phyloP scores from a whole-genome alignment of 2,113 vertebrate species.

The Sclerurus mexicanus region DNA sequence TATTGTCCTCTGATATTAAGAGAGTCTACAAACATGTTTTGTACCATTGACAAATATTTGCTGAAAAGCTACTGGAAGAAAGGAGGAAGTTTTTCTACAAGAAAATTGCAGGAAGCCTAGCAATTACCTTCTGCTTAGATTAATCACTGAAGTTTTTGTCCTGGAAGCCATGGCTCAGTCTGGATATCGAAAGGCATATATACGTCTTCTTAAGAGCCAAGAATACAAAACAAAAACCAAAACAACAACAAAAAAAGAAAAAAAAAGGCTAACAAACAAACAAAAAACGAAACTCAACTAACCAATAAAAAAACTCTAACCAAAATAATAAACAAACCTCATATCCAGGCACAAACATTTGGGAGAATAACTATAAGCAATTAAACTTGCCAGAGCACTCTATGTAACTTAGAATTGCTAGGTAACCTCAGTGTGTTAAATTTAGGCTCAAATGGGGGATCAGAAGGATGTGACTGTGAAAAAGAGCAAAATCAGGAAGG shows the following conservation, averaged over 20 bases:
- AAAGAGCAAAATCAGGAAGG: background rate
- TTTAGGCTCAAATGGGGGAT: background rate
- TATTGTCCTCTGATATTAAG: slow-evolving; percentile 13
- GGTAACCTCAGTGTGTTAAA: background rate
- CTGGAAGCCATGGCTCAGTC: background rate
- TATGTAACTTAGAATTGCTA: background rate
- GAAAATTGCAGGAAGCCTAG: slow-evolving; percentile 27
- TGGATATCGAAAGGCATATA: background rate
- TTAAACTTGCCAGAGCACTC: background rate
- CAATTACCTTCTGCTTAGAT: slow-evolving; percentile 12
- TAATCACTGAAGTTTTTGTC: slow-evolving; percentile 10
- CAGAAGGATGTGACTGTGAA: background rate
- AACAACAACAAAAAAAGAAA: background rate
- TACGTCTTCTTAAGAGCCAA: background rate
- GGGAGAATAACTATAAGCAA: background rate
- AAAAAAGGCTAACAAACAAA: background rate
- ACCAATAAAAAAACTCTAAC: background rate
- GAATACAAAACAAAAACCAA: background rate
- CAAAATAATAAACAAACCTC: background rate
- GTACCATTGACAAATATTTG: slow-evolving; percentile 35
- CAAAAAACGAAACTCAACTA: background rate
- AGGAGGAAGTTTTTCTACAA: slow-evolving; percentile 9
- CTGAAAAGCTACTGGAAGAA: slow-evolving; percentile 24
- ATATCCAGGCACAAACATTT: background rate
- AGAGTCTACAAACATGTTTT: slow-evolving; percentile 18